Conservation (phyloP, 2,888 invertebrate species). For the Lithophane semibrunnea region DNA sequence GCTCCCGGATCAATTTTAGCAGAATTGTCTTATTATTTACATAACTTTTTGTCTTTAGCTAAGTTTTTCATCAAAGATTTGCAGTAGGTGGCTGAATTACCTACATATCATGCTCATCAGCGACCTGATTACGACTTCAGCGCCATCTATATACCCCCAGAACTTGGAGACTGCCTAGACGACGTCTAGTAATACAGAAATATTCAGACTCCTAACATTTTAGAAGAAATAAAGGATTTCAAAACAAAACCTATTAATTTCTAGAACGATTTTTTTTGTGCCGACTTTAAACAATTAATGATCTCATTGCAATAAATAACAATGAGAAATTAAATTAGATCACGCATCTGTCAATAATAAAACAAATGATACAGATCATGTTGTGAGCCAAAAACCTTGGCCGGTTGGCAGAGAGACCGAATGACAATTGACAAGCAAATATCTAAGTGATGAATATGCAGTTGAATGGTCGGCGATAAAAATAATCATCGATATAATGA, state of each 20-base stretch:
- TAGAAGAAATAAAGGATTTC: background rate
- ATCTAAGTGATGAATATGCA: slow-evolving; percentile 29
- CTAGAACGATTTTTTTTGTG: background rate
- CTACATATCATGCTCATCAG: background rate
- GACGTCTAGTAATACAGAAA: background rate
- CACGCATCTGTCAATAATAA: slow-evolving; percentile 62
- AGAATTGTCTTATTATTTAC: too few relatives aligned
- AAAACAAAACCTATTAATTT: background rate
- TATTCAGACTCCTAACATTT: background rate
- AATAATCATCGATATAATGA: slow-evolving; percentile 38
- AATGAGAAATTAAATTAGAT: slow-evolving; percentile 42
- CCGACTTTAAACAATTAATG: slow-evolving; percentile 35
- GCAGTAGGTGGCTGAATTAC: background rate
- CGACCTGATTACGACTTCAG: too few relatives aligned
- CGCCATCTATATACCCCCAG: too few relatives aligned
- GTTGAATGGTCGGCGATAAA: slow-evolving; percentile 42
- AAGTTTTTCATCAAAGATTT: background rate
- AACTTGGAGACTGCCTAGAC: too few relatives aligned
- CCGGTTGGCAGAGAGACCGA: slow-evolving; percentile 65
- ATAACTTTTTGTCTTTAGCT: too few relatives aligned
- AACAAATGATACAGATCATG: slow-evolving; percentile 45
- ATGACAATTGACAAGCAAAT: slow-evolving; percentile 49
- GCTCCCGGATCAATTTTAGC: too few relatives aligned
- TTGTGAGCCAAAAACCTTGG: slow-evolving; percentile 72
- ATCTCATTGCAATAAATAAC: slow-evolving; percentile 36